Evolutionary conservation across 2,888 invertebrate species (phyloP).

Genomic region (Agriotes lineatus): DNA sequence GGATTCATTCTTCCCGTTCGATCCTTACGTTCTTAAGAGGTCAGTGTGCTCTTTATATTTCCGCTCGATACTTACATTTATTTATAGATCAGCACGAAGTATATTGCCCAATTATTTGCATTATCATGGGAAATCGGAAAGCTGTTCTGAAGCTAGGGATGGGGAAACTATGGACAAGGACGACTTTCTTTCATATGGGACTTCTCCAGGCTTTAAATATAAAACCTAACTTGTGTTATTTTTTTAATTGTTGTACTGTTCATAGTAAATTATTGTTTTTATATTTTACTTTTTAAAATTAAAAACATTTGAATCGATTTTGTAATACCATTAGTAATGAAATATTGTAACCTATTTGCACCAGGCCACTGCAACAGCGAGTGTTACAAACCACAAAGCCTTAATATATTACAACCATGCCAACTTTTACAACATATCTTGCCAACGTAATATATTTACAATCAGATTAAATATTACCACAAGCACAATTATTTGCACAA

Average conservation of each 20-base stretch:
- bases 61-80: slow-evolving; percentile 1
- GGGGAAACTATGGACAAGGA: slow-evolving; percentile 54
- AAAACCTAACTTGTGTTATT: slow-evolving; percentile 44
- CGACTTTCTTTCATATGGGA: slow-evolving; percentile 63
- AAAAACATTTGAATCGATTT: no score
- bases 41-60: no score
- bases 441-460: slow-evolving; percentile 1
- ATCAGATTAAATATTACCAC: not conserved
- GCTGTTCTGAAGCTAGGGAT: slow-evolving; percentile 46
- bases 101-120: slow-evolving; percentile 67
- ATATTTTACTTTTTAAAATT: not conserved
- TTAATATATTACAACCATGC: not conserved
- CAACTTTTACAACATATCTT: not conserved
- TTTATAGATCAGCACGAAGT: slow-evolving; percentile 63
- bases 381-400: not conserved
- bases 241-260: not conserved
- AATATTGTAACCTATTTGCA: no score
- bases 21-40: slow-evolving; percentile 84
- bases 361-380: no score
- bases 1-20: slow-evolving; percentile 88
- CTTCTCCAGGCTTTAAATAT: slow-evolving; percentile 66
- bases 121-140: slow-evolving; percentile 60
- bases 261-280: not conserved
- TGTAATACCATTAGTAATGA: no score
- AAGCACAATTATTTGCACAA: slow-evolving; percentile 14